Conservation (phyloP, 1,140 invertebrate genomes). For the Neodiprion lecontei region DNA sequence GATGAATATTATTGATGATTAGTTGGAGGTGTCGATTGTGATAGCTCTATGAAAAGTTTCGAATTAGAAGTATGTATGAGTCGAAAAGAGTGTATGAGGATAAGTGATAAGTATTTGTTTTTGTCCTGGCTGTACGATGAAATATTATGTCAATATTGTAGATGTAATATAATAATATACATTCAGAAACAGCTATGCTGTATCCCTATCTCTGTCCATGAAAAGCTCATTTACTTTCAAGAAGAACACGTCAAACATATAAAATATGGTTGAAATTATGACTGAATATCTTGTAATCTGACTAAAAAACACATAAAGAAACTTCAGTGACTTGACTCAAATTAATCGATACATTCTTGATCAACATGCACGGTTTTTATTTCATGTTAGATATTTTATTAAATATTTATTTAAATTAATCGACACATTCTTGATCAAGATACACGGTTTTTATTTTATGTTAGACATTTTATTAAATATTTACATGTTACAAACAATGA, state of each 20-base stretch:
- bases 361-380: too few species aligned
- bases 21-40: neutral
- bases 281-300: too few species aligned
- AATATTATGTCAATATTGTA: conserved; percentile 23
- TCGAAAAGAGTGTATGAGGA: conserved; percentile 4
- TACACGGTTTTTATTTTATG: neutral
- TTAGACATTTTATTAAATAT: conserved; percentile 2
- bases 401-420: conserved; percentile 4
- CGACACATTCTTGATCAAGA: neutral
- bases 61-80: neutral
- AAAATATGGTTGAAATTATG: too few species aligned
- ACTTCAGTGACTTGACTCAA: too few species aligned
- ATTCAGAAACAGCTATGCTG: conserved; percentile 3
- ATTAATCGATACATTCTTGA: too few species aligned
- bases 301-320: too few species aligned
- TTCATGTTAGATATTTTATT: neutral
- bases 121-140: conserved; percentile 8
- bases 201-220: neutral
- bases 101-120: conserved; percentile 5
- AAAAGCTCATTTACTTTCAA: neutral
- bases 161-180: conserved; percentile 29
- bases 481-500: too few species aligned
- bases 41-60: neutral
- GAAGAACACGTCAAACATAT: too few species aligned
- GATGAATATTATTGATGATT: neutral